Base-by-base conservation (phyloP, 2,113 vertebrate genomes). In the Aldabrachelys gigantea region DNA sequence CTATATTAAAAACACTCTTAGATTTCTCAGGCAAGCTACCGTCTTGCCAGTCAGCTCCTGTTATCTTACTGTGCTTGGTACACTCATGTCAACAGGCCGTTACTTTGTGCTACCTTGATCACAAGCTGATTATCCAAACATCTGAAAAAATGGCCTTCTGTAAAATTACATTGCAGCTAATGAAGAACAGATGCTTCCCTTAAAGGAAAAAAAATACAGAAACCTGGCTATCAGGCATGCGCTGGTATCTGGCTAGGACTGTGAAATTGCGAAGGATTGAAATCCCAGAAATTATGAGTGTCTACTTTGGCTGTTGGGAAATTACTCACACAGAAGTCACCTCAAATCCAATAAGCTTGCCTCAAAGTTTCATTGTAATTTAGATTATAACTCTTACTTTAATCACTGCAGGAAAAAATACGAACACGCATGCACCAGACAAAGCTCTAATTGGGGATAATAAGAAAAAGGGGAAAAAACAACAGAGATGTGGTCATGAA, bases 111-210 rank as follows among this genome's bases (percentile, higher is more conserved):
- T 97, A 90, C 96, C 94, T 97, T 13, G 24, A 91, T 97, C 98
- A 97, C 94, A 97, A 98, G 94, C 90, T 87, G 97, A 97, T 98
- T 97, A 98, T 92, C 94, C 96, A 97, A 92, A 91, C 95, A 89
- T 96, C 94, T 94, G 96, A 95, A 95, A 94, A 93, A 97, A 91
- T 14, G 83, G 94, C 87, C 92, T 97, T 96, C 96, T 95, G 89
- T 96, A 97, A 94, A 98, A 98, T 98, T 96, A 96, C 91, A 95
- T 88, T 88, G 89, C 86, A 93, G 92, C 97, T 98, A 98, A 98
- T 97, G 96, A 98, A 98, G 97, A 95, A 96, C 95, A 98, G 96
- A 98, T 96, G 95, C 49, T 89, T 65, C 10, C 35, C 53, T 84
- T 87, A 80, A 96, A 93, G 94, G 91, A 69, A 89, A 47, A 92